Conservation (phyloP, 2,113 vertebrate species). For the Varanus salvator region DNA sequence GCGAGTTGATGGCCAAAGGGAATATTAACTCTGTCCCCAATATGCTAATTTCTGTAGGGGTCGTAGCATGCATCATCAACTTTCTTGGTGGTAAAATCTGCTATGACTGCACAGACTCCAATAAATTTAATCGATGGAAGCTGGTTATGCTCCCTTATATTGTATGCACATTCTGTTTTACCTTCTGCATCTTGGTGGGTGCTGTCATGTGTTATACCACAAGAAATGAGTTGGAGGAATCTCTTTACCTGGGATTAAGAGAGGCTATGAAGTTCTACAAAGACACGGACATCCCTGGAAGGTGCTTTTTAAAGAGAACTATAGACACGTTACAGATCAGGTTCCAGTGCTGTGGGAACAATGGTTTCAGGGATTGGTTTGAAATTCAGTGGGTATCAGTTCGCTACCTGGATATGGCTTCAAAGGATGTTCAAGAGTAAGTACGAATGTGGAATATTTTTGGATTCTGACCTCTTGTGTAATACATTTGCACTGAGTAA, state of each 20-base stretch:
- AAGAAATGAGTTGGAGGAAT: slow-evolving; percentile 83
- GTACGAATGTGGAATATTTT: slow-evolving; percentile 59
- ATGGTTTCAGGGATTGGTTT: slow-evolving; percentile 89
- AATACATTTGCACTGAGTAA: neutral
- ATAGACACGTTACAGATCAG: slow-evolving; percentile 87
- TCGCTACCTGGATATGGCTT: slow-evolving; percentile 88
- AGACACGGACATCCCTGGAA: slow-evolving; percentile 87
- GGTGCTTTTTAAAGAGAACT: slow-evolving; percentile 88
- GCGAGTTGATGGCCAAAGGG: slow-evolving; percentile 83
- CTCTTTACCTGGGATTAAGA: slow-evolving; percentile 81
- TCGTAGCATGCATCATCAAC: slow-evolving; percentile 88
- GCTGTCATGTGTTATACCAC: slow-evolving; percentile 88
- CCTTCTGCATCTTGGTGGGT: slow-evolving; percentile 86
- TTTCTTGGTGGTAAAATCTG: slow-evolving; percentile 90
- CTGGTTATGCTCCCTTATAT: slow-evolving; percentile 89
- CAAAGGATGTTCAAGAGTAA: slow-evolving; percentile 86
- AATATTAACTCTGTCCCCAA: slow-evolving; percentile 85
- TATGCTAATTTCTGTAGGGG: slow-evolving; percentile 85
- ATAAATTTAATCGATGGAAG: slow-evolving; percentile 87
- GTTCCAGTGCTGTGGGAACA: slow-evolving; percentile 89
- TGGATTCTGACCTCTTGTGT: neutral
- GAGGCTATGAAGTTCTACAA: slow-evolving; percentile 87
- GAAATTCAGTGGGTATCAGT: slow-evolving; percentile 89
- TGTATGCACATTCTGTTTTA: slow-evolving; percentile 87
- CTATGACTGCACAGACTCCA: slow-evolving; percentile 86